A percentile compares a stretch with the other conserved stretches of the same genome.
Conservation (phyloP, 2,113 vertebrate genomes). For the Albula glossodonta region DNA sequence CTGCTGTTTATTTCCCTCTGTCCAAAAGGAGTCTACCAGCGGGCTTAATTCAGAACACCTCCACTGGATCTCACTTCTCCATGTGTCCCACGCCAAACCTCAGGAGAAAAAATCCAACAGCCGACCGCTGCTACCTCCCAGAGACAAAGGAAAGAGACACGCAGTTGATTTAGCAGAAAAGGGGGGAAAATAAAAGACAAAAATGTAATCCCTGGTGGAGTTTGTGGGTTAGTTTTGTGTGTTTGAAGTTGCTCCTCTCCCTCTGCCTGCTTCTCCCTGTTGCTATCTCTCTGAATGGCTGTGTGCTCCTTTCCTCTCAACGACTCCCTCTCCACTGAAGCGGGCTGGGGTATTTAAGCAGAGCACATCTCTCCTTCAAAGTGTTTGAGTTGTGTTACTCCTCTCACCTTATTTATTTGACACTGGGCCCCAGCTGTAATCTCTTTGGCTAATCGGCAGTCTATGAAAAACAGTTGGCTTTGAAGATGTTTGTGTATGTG, state of each 20-base stretch:
- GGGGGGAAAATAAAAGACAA: constrained; percentile 23
- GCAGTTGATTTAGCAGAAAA: constrained; percentile 9
- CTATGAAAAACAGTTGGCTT: constrained; percentile 75
- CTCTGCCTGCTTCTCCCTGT: constrained; percentile 3
- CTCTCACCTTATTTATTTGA: constrained; percentile 77
- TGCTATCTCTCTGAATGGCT: neutral
- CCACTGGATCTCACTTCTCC: constrained; percentile 54
- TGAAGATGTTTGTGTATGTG: constrained; percentile 60
- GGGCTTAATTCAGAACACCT: constrained; percentile 87
- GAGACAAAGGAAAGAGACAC: neutral
- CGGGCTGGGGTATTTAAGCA: neutral
- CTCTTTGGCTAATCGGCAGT: constrained; percentile 74
- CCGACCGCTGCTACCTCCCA: neutral
- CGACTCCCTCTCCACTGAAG: constrained; percentile 10
- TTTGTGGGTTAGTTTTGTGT: constrained; percentile 40
- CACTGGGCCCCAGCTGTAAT: constrained; percentile 70
- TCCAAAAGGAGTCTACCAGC: constrained; percentile 80
- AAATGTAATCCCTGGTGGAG: constrained; percentile 48
- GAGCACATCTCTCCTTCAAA: constrained; percentile 39
- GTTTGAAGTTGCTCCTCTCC: constrained; percentile 53
- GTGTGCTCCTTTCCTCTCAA: neutral
- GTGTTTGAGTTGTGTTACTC: constrained; percentile 69
- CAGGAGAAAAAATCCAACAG: constrained; percentile 3
- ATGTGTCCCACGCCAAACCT: constrained; percentile 50
- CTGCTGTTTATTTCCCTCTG: constrained; percentile 71